Base-by-base conservation (phyloP, 2,888 invertebrate genomes). In the Dusona sp. region DNA sequence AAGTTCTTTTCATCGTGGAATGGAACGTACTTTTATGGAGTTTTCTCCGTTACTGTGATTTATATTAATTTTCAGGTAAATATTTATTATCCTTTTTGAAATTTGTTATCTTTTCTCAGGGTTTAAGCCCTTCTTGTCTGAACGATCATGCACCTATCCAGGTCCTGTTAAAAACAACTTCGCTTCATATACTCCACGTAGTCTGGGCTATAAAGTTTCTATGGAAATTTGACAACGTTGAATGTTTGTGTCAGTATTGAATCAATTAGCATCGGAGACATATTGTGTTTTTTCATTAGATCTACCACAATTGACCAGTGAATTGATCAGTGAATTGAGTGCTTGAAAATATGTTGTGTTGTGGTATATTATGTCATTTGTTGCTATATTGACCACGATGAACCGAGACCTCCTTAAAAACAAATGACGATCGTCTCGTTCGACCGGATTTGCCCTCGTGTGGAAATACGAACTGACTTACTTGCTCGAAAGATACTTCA, bases 401-500 rank as follows among this genome's bases (percentile, higher is more conserved):
- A 11, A 13, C 42, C 11, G 11, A 42, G 42, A 42, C 11, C 11
- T 42, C 42, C 2, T 9, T 42, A 2, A 0, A 11, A 42, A 13
- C 42, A 42, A 42, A 13, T 13, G 42, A 13, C 42, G 13, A 42
- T 11, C 11, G 11, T 11, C 42, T 11, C 2, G 29, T 29, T n/a
- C n/a, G n/a, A n/a, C n/a, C n/a, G n/a, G n/a, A n/a, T n/a, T n/a
- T n/a, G n/a, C n/a, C n/a, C n/a, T n/a, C n/a, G n/a, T n/a, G n/a
- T n/a, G n/a, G n/a, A n/a, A n/a, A n/a, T n/a, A n/a, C n/a, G 29
- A 61, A 29, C 9, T 22, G 54, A 54, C 22, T 54, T 22, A n/a
- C 9, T 61, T 13, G 29, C 6, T 61, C 11, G 77, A 81, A n/a
- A 36, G 65, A 38, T 38, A 51, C 51, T 16, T n/a, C 57, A 67